phyloP scores from a whole-genome alignment of 2,888 invertebrate species.

The Eutolmus rufibarbis region DNA sequence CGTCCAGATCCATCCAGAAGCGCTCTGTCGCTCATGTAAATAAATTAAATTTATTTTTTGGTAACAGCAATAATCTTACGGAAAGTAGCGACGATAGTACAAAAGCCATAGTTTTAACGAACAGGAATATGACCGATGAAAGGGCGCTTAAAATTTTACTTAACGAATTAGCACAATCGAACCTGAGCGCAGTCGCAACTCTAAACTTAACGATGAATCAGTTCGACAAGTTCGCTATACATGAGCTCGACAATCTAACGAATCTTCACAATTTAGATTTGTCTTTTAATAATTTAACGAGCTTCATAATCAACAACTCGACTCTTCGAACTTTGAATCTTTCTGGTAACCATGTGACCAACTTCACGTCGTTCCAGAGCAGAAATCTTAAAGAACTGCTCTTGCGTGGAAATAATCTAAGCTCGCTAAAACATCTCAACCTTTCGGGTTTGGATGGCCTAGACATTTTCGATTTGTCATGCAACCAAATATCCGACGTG shows the following conservation, averaged over 20 bases:
- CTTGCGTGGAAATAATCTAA: constrained; percentile 52
- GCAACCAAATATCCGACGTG: constrained; percentile 56
- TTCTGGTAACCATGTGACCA: background rate
- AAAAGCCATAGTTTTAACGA: constrained; percentile 46
- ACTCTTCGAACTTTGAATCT: background rate
- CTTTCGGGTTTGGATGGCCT: constrained; percentile 53
- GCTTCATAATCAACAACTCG: background rate
- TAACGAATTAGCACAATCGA: constrained; percentile 43
- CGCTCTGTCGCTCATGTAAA: constrained; percentile 33
- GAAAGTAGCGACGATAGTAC: constrained; percentile 47
- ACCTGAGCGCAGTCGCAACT: background rate
- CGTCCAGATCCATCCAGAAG: constrained; percentile 1
- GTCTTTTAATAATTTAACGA: constrained; percentile 42
- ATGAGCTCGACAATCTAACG: background rate
- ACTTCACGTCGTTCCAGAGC: background rate
- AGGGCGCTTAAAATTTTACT: background rate
- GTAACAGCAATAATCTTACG: constrained; percentile 27
- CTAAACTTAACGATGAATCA: constrained; percentile 49
- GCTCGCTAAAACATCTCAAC: constrained; percentile 49
- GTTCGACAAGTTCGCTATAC: constrained; percentile 34
- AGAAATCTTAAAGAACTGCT: constrained; percentile 51
- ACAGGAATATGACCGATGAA: constrained; percentile 42
- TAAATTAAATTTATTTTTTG: constrained; percentile 22
- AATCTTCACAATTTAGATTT: constrained; percentile 42
- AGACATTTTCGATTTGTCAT: constrained; percentile 59